These are phyloP conservation scores for Diaperis boleti DNA, from an alignment of 2,888 invertebrate species.

Conservation along the genomic window DNA sequence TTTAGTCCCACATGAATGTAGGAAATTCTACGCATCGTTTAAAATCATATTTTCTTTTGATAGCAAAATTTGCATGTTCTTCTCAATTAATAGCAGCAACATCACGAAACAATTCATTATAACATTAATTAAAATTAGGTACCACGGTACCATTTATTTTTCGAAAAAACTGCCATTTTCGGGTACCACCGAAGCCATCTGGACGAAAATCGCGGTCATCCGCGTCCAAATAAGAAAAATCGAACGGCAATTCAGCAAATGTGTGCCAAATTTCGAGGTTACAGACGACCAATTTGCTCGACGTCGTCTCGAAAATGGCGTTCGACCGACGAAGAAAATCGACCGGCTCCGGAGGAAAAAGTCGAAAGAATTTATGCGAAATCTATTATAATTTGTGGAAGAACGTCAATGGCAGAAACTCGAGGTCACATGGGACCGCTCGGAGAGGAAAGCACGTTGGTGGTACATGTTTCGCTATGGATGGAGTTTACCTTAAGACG, in stretches of 20 bases:
- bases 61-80: too few relatives aligned
- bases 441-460: conserved; percentile 10
- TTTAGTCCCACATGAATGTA: too few relatives aligned
- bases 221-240: conserved; percentile 32
- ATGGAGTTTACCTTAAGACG: conserved; percentile 14
- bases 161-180: neutral
- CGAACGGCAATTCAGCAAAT: conserved; percentile 27
- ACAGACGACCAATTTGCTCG: conserved; percentile 1
- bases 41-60: too few relatives aligned
- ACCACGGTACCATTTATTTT: too few relatives aligned
- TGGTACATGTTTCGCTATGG: conserved; percentile 10
- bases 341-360: neutral
- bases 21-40: too few relatives aligned
- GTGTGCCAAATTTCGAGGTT: conserved; percentile 37
- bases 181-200: conserved; percentile 6
- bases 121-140: too few relatives aligned
- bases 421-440: conserved; percentile 16
- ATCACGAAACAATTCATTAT: too few relatives aligned
- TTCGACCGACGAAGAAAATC: neutral
- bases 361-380: conserved; percentile 27
- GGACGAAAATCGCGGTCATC: conserved; percentile 21
- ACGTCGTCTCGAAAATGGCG: neutral
- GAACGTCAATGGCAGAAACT: conserved; percentile 23
- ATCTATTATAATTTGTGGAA: conserved; percentile 19
- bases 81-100: too few relatives aligned